A percentile compares a stretch with the other conserved stretches of the same genome.
Conservation (phyloP, 2,888 invertebrate genomes). For the Caradrina kadenii region DNA sequence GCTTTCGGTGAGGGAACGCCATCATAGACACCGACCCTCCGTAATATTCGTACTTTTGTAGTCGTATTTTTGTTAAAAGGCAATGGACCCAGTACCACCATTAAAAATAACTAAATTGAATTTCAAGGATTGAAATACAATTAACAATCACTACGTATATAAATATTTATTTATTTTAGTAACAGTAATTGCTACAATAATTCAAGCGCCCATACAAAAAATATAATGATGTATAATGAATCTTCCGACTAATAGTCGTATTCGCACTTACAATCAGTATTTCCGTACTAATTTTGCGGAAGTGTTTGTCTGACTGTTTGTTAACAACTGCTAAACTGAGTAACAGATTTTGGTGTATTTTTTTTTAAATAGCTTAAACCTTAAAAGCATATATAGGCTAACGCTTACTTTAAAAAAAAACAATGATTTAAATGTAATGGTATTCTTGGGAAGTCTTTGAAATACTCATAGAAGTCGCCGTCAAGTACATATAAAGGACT, state of each 20-base stretch:
- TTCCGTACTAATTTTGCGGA: not conserved
- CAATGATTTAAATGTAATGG: too few species aligned
- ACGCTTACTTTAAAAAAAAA: too few species aligned
- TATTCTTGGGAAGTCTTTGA: not conserved
- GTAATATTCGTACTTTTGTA: not conserved
- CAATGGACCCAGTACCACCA: too few species aligned
- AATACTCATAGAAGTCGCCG: not conserved
- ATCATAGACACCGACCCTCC: not conserved
- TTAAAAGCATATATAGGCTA: not conserved
- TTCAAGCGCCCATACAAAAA: not conserved
- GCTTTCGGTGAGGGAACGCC: too few species aligned
- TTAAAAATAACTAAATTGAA: not conserved
- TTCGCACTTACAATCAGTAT: not conserved
- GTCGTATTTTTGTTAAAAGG: not conserved
- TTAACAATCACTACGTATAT: not conserved
- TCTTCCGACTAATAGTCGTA: not conserved
- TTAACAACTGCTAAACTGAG: too few species aligned
- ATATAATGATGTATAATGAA: not conserved
- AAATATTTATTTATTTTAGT: not conserved
- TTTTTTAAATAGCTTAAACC: not conserved
- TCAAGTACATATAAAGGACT: not conserved
- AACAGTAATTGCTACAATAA: not conserved
- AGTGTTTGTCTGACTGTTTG: not conserved
- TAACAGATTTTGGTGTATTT: not conserved
- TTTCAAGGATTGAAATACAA: not conserved